Evolutionary conservation across 2,888 invertebrate genomes (phyloP).

Genomic region (Cactoblastis cactorum): DNA sequence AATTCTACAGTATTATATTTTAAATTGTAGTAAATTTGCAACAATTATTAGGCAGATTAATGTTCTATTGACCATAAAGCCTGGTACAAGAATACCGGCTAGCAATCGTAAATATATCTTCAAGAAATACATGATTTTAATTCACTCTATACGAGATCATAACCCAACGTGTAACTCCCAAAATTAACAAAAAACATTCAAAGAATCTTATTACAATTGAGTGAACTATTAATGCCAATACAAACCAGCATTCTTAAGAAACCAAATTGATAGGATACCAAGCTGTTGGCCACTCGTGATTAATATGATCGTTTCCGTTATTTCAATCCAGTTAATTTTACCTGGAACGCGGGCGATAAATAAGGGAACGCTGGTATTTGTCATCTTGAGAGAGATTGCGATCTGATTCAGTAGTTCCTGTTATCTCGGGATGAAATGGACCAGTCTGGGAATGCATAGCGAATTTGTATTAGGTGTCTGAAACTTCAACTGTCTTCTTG

Average conservation of each 20-base stretch:
- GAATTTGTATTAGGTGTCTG: neutral
- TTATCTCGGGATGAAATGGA: conserved; percentile 18
- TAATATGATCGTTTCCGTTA: conserved; percentile 63
- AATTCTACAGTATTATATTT: too few relatives aligned
- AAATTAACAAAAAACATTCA: neutral
- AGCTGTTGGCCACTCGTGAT: conserved; percentile 65
- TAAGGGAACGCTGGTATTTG: conserved; percentile 50
- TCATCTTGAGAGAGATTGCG: conserved; percentile 67
- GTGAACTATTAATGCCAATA: neutral
- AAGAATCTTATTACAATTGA: neutral
- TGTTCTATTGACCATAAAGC: too few relatives aligned
- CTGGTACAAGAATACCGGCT: too few relatives aligned
- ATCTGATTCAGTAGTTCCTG: conserved; percentile 59
- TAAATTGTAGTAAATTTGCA: too few relatives aligned
- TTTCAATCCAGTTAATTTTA: conserved; percentile 67
- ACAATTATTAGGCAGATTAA: too few relatives aligned
- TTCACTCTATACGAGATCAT: neutral
- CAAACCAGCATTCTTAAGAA: conserved; percentile 27
- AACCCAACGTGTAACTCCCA: neutral
- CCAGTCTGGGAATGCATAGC: neutral
- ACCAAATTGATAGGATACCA: conserved; percentile 45
- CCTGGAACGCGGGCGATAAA: conserved; percentile 51
- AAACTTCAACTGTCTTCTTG: neutral
- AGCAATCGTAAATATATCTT: neutral
- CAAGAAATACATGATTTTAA: neutral